Percentiles rank a stretch among this genome's conserved stretches.
phyloP scores from a whole-genome alignment of 1,140 invertebrate species.

The Drosophila navojoa region DNA sequence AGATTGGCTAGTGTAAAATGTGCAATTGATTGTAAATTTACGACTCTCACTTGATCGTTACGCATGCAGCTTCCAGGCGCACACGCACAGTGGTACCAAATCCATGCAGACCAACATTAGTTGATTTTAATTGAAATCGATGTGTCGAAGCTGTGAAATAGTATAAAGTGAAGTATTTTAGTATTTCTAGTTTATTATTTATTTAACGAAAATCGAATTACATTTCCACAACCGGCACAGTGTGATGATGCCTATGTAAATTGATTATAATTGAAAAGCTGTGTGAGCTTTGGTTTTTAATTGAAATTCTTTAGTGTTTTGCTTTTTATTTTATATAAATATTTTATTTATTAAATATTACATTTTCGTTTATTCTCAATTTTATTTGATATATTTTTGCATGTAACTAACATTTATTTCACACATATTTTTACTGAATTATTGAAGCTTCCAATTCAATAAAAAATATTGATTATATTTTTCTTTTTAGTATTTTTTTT shows the following conservation, averaged over 20 bases:
- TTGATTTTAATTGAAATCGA: constrained; percentile 32
- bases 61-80: constrained; percentile 2
- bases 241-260: no score
- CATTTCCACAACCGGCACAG: no score
- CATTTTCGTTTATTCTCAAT: no score
- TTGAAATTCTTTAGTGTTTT: background rate
- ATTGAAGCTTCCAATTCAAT: background rate
- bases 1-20: constrained; percentile 48
- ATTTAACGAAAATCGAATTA: background rate
- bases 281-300: no score
- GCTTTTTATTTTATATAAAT: background rate
- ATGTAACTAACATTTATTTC: no score
- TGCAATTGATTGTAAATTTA: constrained; percentile 54
- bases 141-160: no score
- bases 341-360: background rate
- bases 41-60: constrained; percentile 24
- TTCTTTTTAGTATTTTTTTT: background rate
- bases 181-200: background rate
- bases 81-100: constrained; percentile 35
- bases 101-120: constrained; percentile 27
- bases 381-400: no score
- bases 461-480: background rate
- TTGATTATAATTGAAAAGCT: no score
- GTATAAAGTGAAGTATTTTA: no score
- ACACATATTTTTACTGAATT: background rate